These are phyloP conservation scores for Tragelaphus scriptus DNA, from an alignment of 2,113 vertebrate genomes.

Conservation along the genomic window DNA sequence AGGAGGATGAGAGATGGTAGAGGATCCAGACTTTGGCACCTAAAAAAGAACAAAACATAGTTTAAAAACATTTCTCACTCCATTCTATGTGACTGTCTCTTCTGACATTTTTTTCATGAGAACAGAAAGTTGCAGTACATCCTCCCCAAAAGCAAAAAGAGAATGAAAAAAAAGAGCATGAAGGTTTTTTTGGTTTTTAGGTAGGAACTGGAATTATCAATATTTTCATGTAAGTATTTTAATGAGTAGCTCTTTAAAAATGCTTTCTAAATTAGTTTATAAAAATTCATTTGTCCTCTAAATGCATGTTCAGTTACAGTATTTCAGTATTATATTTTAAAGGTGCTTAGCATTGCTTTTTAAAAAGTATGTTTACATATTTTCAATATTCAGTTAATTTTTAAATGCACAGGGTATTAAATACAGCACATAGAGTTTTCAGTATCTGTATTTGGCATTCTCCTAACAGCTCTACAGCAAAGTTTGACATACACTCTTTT, in stretches of 20 bases:
- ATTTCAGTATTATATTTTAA: conserved; percentile 48
- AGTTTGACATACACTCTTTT: conserved; percentile 15
- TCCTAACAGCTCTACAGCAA: conserved; percentile 60
- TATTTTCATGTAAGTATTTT: conserved; percentile 58
- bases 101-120: conserved; percentile 13
- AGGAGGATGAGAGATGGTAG: conserved; percentile 14
- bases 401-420: not conserved
- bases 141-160: conserved; percentile 45
- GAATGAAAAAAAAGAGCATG: not conserved
- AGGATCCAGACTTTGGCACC: conserved; percentile 7
- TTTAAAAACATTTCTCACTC: conserved; percentile 44
- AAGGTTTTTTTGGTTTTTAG: conserved; percentile 62
- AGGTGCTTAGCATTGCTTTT: conserved; percentile 45
- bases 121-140: conserved; percentile 22
- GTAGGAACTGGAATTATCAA: conserved; percentile 63
- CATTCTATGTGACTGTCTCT: conserved; percentile 39
- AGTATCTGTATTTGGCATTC: conserved; percentile 48
- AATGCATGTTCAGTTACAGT: conserved; percentile 22
- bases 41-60: conserved; percentile 22
- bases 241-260: conserved; percentile 48
- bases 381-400: conserved; percentile 58
- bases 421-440: not conserved
- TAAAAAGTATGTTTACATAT: conserved; percentile 52
- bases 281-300: conserved; percentile 57
- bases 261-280: conserved; percentile 46